A percentile compares a stretch with the other conserved stretches of the same genome.
These are phyloP conservation scores for Beaufortia kweichowensis DNA, from an alignment of 2,113 vertebrate species.

Conservation along the genomic window DNA sequence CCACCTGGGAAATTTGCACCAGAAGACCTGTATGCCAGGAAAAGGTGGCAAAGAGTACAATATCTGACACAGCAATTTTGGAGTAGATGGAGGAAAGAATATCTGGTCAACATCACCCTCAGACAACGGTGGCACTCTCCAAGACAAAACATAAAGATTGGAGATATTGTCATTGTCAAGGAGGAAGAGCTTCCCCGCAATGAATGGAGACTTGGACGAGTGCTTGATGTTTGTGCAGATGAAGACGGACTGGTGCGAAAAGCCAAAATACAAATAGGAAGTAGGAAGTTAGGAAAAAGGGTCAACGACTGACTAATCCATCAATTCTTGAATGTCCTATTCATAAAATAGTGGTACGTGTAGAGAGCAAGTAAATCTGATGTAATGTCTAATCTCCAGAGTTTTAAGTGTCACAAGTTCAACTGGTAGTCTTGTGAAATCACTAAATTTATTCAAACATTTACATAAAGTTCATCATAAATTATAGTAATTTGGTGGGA, in stretches of 20 bases:
- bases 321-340: slow-evolving; percentile 35
- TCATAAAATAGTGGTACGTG: slow-evolving; percentile 27
- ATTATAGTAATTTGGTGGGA: slow-evolving; percentile 1
- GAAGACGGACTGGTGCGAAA: slow-evolving; percentile 44
- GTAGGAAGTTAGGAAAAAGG: slow-evolving; percentile 33
- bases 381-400: not conserved
- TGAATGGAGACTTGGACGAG: slow-evolving; percentile 51
- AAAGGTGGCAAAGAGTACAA: slow-evolving; percentile 50
- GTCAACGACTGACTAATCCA: slow-evolving; percentile 17
- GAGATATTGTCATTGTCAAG: slow-evolving; percentile 52
- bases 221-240: slow-evolving; percentile 31
- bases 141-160: slow-evolving; percentile 35
- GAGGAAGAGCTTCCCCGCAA: slow-evolving; percentile 35
- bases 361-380: slow-evolving; percentile 2
- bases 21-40: slow-evolving; percentile 47
- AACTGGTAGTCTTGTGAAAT: not conserved
- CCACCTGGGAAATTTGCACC: slow-evolving; percentile 48
- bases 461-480: not conserved
- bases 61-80: slow-evolving; percentile 52
- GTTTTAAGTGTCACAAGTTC: not conserved
- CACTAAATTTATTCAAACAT: not conserved
- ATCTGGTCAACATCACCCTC: slow-evolving; percentile 26
- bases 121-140: slow-evolving; percentile 40
- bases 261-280: slow-evolving; percentile 41
- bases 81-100: too few relatives aligned